Percentiles rank a stretch among this genome's conserved stretches.
These are phyloP conservation scores for Agrilus biguttatus DNA, from an alignment of 2,888 invertebrate genomes.

Conservation along the genomic window DNA sequence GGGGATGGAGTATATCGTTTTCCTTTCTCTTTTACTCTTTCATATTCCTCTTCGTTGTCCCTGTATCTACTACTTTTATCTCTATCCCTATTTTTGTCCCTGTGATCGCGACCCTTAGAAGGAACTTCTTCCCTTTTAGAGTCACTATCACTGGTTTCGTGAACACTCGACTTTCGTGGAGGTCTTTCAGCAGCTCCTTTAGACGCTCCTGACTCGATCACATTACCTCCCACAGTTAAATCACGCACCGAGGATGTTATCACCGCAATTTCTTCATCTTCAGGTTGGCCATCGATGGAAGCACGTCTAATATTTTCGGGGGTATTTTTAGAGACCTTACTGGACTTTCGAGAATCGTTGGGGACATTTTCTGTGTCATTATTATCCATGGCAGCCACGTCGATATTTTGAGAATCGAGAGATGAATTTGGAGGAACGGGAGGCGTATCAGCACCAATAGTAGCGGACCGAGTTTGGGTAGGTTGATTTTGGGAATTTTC, in stretches of 20 bases:
- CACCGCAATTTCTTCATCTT: slow-evolving; percentile 16
- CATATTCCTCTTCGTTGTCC: slow-evolving; percentile 8
- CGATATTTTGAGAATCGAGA: slow-evolving; percentile 3
- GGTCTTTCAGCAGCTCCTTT: slow-evolving; percentile 5
- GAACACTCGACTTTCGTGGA: slow-evolving; percentile 17
- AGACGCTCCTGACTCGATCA: slow-evolving; percentile 15
- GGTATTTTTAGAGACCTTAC: slow-evolving; percentile 5
- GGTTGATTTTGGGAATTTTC: slow-evolving; percentile 13
- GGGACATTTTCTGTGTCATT: slow-evolving; percentile 16
- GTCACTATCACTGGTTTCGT: slow-evolving; percentile 26
- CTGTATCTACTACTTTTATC: slow-evolving; percentile 8
- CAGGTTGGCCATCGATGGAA: slow-evolving; percentile 21
- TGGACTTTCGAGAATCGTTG: slow-evolving; percentile 5
- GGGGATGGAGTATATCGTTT: slow-evolving; percentile 16
- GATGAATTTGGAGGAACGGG: slow-evolving; percentile 14
- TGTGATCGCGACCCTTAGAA: slow-evolving; percentile 7
- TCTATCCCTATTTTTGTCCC: not conserved
- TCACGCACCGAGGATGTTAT: slow-evolving; percentile 23
- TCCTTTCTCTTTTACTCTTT: slow-evolving; percentile 8
- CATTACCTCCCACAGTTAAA: slow-evolving; percentile 26
- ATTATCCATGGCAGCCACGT: slow-evolving; percentile 1
- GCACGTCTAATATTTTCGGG: slow-evolving; percentile 14
- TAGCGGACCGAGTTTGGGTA: slow-evolving; percentile 26
- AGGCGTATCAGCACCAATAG: slow-evolving; percentile 31
- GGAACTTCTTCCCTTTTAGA: slow-evolving; percentile 15